Percentiles rank a stretch among this genome's conserved stretches.
Conservation (phyloP, 2,113 vertebrate species). For the Thunnus thynnus region DNA sequence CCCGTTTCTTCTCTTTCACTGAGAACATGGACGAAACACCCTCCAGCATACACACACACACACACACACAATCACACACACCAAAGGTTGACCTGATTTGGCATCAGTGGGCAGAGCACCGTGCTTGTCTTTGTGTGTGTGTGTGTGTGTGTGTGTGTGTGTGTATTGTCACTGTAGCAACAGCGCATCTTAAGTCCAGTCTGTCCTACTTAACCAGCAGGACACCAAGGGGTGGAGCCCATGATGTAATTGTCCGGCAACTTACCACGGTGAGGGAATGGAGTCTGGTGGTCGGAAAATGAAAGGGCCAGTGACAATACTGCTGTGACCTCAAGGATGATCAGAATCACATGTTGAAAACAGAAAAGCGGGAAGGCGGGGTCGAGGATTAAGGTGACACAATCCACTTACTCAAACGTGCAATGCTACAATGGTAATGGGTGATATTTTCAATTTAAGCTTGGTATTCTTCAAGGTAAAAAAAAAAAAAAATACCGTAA, state of each 20-base stretch:
- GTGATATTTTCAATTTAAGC: slow-evolving; percentile 5
- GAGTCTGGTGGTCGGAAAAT: slow-evolving; percentile 29
- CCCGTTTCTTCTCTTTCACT: slow-evolving; percentile 64
- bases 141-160: slow-evolving; percentile 8
- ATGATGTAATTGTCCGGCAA: slow-evolving; percentile 62
- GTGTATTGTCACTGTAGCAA: slow-evolving; percentile 65
- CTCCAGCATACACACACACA: slow-evolving; percentile 45
- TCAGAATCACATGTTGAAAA: slow-evolving; percentile 15
- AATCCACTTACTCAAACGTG: neutral
- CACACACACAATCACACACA: slow-evolving; percentile 1
- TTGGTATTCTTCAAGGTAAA: neutral
- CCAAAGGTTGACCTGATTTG: slow-evolving; percentile 65
- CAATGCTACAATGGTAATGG: neutral
- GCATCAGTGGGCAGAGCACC: slow-evolving; percentile 40
- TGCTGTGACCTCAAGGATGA: slow-evolving; percentile 13
- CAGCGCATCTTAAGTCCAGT: slow-evolving; percentile 73
- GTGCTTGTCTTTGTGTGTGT: slow-evolving; percentile 21
- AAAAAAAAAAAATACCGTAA: too few species aligned
- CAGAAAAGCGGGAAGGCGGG: neutral
- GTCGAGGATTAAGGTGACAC: neutral
- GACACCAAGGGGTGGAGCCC: slow-evolving; percentile 60
- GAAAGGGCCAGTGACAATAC: slow-evolving; percentile 20
- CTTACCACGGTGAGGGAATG: slow-evolving; percentile 14
- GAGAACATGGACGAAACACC: slow-evolving; percentile 62
- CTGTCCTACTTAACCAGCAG: slow-evolving; percentile 75